Base-by-base conservation (phyloP, 2,797 vertebrate species). In the Falco biarmicus region DNA sequence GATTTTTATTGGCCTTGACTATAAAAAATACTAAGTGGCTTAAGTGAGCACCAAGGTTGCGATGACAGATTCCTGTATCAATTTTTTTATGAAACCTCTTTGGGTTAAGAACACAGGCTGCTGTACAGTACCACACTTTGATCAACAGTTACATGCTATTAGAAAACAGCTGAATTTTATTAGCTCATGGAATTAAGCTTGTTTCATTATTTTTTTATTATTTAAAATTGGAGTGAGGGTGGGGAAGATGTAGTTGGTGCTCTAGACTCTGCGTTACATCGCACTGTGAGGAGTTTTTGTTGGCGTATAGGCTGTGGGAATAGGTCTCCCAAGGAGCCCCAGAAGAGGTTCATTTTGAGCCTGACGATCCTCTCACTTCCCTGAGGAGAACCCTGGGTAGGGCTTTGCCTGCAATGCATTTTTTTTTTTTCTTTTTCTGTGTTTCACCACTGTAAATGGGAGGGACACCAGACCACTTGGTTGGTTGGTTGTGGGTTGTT, bases 1-100 rank as follows among this genome's bases (percentile, higher is more conserved):
- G 92, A 97, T 97, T 97, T 96, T 95, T 93, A 89, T 91, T 94
- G 85, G 86, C 84, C 90, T 90, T 68, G 64, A 82, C 86, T 87
- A 84, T 93, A 91, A 95, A 96, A 93, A 90, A 94, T 96, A 97
- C 87, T 71, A 93, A 97, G 84, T 93, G 90, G 84, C 95, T 97
- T 95, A 94, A 97, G 93, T 94, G 74, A 90, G 41, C 43, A 73
- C 88, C 68, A 48, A 79, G 82, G 82, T 95, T 97, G 87, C 90
- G 92, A 77, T 90, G 93, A 68, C 63, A 90, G 84, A 85, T 92
- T 92, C 57, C 87, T 95, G 96, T 64, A 69, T 89, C 89, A 95
- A 57, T 95, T 96, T 95, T 93, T 96, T 96, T 57, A 84, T 74
- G 82, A 96, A 88, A 79, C 18, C 34, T 92, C 75, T 5, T 94